These are phyloP conservation scores for Shinisaurus crocodilurus DNA, from an alignment of 2,113 vertebrate species.

Conservation along the genomic window DNA sequence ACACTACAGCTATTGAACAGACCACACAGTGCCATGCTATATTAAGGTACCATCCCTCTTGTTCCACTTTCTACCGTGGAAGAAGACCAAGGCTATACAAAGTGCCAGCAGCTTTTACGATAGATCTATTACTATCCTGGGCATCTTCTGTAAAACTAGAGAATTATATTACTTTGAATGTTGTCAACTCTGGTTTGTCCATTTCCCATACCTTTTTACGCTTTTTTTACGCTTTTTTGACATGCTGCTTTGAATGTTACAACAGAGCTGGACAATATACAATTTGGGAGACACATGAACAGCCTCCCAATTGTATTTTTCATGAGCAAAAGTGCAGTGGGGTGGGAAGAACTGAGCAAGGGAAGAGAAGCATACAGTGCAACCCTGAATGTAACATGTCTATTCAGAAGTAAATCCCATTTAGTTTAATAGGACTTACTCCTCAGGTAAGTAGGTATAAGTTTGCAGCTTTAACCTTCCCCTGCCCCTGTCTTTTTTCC, in stretches of 20 bases:
- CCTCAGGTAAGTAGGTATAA: too few species aligned
- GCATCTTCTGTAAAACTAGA: not conserved
- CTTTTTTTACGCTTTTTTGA: too few species aligned
- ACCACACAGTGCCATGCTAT: conserved; percentile 1
- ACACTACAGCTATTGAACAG: conserved; percentile 17
- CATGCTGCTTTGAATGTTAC: not conserved
- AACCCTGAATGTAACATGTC: too few species aligned
- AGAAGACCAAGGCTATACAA: not conserved
- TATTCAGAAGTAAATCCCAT: too few species aligned
- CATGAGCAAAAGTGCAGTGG: not conserved
- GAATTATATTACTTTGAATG: not conserved
- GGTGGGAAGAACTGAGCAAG: not conserved
- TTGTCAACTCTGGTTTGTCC: not conserved
- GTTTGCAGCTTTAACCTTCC: too few species aligned
- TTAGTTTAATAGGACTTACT: too few species aligned
- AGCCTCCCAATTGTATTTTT: not conserved
- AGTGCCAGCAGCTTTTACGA: not conserved
- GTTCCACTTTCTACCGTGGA: conserved; percentile 7
- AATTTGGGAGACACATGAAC: not conserved
- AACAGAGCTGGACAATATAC: not conserved
- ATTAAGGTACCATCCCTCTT: too few species aligned
- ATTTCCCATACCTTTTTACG: not conserved
- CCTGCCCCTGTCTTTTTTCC: not conserved
- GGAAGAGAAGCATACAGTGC: too few species aligned
- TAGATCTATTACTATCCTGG: not conserved